Conservation (phyloP, 2,113 vertebrate genomes). For the Erpornis zantholeuca region DNA sequence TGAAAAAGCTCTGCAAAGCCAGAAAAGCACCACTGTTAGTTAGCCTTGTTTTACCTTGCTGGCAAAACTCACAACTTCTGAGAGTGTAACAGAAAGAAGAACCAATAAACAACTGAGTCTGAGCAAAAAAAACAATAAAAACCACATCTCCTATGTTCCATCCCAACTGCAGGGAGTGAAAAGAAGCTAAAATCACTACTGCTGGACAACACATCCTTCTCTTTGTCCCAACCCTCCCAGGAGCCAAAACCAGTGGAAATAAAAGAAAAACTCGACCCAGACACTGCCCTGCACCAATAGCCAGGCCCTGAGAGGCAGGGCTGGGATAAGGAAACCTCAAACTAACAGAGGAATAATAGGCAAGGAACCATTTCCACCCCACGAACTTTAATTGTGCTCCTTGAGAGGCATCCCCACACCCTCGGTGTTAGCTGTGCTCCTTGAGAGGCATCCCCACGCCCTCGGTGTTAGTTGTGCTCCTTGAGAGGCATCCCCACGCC, state of each 20-base stretch:
- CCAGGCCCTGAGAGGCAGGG: background rate
- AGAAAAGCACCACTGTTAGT: too few relatives aligned
- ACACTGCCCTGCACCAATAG: background rate
- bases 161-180: too few relatives aligned
- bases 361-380: background rate
- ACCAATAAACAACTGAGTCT: too few relatives aligned
- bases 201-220: background rate
- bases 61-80: too few relatives aligned
- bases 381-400: too few relatives aligned
- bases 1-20: too few relatives aligned
- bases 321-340: background rate
- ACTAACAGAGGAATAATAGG: background rate
- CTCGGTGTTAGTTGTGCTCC: background rate
- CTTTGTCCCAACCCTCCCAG: conserved; percentile 27
- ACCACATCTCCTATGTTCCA: too few relatives aligned
- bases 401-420: background rate
- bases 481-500: background rate
- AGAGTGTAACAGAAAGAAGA: too few relatives aligned
- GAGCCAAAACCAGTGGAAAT: background rate
- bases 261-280: background rate
- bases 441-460: background rate
- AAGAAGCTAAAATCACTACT: too few relatives aligned
- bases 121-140: too few relatives aligned
- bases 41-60: too few relatives aligned
- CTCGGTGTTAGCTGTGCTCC: too few relatives aligned